A percentile compares a stretch with the other conserved stretches of the same genome.
phyloP scores from a whole-genome alignment of 1,140 invertebrate species.

The Leptinotarsa lineolata region DNA sequence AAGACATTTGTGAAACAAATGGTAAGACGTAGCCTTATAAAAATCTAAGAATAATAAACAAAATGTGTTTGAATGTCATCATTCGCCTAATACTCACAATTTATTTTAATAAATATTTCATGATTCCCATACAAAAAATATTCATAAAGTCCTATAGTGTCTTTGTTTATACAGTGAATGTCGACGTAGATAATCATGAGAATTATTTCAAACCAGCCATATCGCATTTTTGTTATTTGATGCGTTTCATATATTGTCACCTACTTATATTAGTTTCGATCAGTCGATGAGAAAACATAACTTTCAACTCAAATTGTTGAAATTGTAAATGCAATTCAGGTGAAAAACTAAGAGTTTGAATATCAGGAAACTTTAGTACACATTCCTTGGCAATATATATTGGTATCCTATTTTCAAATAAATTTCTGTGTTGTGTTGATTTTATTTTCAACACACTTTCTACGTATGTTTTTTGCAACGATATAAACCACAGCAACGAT shows the following conservation, averaged over 20 bases:
- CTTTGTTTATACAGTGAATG: constrained; percentile 5
- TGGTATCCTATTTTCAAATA: too few species aligned
- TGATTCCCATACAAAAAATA: constrained; percentile 2
- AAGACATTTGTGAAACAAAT: constrained; percentile 38
- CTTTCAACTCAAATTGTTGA: too few species aligned
- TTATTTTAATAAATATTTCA: constrained; percentile 16
- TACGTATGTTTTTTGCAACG: too few species aligned
- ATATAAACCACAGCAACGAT: too few species aligned
- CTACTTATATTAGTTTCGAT: too few species aligned
- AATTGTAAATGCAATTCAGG: too few species aligned
- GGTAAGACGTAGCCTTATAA: constrained; percentile 31
- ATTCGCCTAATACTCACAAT: constrained; percentile 6
- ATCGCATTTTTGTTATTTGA: background rate
- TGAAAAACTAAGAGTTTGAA: too few species aligned
- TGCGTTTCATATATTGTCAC: background rate
- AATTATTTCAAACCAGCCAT: background rate
- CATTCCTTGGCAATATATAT: too few species aligned
- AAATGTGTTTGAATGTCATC: constrained; percentile 29
- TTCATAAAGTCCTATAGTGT: background rate
- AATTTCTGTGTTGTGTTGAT: too few species aligned
- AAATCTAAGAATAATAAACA: constrained; percentile 37
- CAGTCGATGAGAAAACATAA: too few species aligned
- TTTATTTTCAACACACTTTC: too few species aligned
- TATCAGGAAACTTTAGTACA: too few species aligned
- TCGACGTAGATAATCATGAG: background rate